phyloP scores from a whole-genome alignment of 2,888 invertebrate species.

The Oligia latruncula region DNA sequence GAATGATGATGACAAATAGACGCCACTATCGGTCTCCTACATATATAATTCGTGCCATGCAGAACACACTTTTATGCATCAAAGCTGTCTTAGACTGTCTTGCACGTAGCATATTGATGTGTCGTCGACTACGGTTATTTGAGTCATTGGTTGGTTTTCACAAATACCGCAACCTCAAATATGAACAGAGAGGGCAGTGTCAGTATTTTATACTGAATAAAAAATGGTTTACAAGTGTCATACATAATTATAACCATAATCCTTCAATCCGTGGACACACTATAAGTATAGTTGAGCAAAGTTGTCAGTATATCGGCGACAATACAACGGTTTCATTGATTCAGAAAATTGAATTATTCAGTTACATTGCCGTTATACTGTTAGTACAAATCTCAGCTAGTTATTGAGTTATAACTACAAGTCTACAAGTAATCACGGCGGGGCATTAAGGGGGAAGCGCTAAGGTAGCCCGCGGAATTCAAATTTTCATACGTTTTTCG shows the following conservation, averaged over 20 bases:
- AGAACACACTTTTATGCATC: no score
- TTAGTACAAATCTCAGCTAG: background rate
- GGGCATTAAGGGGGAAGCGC: background rate
- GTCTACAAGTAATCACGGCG: background rate
- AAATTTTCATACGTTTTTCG: no score
- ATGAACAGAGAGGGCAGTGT: no score
- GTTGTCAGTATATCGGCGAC: background rate
- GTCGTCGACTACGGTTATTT: no score
- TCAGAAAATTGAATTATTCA: slow-evolving; percentile 18
- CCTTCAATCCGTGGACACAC: background rate
- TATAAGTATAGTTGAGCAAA: background rate
- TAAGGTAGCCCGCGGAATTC: no score
- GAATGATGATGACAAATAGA: background rate
- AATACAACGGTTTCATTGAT: slow-evolving; percentile 1
- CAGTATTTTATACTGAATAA: no score
- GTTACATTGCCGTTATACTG: background rate
- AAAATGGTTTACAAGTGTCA: no score
- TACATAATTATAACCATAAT: background rate
- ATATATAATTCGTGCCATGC: no score
- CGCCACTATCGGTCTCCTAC: background rate
- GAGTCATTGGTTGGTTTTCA: no score
- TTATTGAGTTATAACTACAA: background rate
- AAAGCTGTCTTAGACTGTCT: no score
- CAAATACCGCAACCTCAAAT: no score
- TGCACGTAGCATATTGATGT: no score